Evolutionary conservation across 2,888 invertebrate genomes (phyloP).

Genomic region (Meiosimyza platycephala): DNA sequence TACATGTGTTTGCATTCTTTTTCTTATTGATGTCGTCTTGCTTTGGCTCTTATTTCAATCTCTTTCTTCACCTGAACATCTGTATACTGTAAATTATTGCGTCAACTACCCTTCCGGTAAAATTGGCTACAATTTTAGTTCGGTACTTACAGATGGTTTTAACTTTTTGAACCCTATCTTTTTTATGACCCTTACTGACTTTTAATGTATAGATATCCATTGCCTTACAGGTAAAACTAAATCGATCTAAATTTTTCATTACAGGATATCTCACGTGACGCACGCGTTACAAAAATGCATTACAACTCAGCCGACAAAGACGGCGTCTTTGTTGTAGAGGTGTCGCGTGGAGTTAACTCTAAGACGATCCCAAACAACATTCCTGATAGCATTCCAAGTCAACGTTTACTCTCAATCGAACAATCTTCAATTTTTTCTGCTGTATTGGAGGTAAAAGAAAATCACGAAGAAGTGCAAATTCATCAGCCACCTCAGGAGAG

Average conservation of each 20-base stretch:
- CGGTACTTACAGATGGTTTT: too few relatives aligned
- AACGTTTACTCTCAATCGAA: conserved; percentile 64
- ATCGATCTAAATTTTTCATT: conserved; percentile 15
- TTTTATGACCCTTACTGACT: too few relatives aligned
- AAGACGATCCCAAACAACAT: conserved; percentile 62
- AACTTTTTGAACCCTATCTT: too few relatives aligned
- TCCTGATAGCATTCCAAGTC: conserved; percentile 53
- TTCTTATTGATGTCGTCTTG: conserved; percentile 21
- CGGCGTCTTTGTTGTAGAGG: conserved; percentile 81
- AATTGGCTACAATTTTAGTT: too few relatives aligned
- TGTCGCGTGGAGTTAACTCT: conserved; percentile 68
- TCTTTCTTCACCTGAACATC: neutral
- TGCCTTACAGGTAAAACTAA: conserved; percentile 47
- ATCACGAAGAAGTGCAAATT: conserved; percentile 66
- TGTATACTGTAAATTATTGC: neutral
- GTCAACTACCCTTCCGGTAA: too few relatives aligned
- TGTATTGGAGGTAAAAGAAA: conserved; percentile 40
- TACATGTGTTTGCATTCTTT: conserved; percentile 2
- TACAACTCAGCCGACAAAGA: conserved; percentile 77
- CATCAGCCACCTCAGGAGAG: conserved; percentile 64
- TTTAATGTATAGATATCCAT: too few relatives aligned
- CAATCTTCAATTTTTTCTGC: conserved; percentile 58
- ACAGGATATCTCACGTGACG: conserved; percentile 78
- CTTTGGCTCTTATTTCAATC: conserved; percentile 11
- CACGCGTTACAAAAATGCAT: conserved; percentile 80